Evolutionary conservation across 2,888 invertebrate species (phyloP).

Genomic region (Aquatica leii): DNA sequence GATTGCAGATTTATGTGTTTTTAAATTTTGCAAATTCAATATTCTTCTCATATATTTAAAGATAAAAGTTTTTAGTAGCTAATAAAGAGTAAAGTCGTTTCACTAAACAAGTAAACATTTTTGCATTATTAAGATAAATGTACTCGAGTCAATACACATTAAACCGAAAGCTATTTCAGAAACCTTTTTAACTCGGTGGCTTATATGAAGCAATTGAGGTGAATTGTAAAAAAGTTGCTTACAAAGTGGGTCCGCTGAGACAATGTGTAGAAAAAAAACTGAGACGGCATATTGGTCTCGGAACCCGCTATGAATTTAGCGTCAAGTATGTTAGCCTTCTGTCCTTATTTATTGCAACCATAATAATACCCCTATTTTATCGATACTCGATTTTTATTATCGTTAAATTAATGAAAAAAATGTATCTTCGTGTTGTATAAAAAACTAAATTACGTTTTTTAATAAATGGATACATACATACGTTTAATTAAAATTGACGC

Average conservation of each 20-base stretch:
- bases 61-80: no score
- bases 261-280: neutral
- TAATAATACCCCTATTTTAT: conserved; percentile 11
- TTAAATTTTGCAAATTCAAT: no score
- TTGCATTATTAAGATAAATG: conserved; percentile 9
- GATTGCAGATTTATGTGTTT: no score
- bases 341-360: neutral
- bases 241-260: conserved; percentile 2
- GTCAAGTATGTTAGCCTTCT: neutral
- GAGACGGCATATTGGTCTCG: neutral
- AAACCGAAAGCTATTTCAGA: neutral
- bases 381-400: conserved; percentile 1
- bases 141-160: neutral
- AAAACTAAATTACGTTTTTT: no score
- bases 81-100: no score
- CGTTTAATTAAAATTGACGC: no score
- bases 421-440: no score
- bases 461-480: no score
- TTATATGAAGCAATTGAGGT: conserved; percentile 1
- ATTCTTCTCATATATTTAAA: no score
- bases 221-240: conserved; percentile 5
- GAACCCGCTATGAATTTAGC: neutral
- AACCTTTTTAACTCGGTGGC: neutral
- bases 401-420: conserved; percentile 9
- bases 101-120: no score